These are phyloP conservation scores for Pontoporia blainvillei DNA, from an alignment of 2,113 vertebrate genomes.

Conservation along the genomic window DNA sequence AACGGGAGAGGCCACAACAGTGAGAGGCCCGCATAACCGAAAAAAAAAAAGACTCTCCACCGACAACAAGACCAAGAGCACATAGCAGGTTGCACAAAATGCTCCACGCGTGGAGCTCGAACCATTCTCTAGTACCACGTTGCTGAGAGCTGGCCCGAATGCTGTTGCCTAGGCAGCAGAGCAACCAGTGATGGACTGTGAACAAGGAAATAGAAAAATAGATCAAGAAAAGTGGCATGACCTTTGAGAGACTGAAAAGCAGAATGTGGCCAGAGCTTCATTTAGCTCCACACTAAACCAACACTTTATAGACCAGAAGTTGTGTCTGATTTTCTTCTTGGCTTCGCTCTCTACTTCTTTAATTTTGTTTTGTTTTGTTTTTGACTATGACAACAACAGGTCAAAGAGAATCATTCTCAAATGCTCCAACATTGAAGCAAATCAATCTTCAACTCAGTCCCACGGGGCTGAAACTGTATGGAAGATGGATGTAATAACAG, in stretches of 20 bases:
- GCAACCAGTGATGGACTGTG: conserved; percentile 26
- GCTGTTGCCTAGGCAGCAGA: conserved; percentile 59
- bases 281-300: conserved; percentile 7
- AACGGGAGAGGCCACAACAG: too few relatives aligned
- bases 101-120: neutral
- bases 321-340: neutral
- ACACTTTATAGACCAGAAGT: neutral
- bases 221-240: conserved; percentile 54
- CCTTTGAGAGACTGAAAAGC: conserved; percentile 56
- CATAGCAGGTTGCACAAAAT: neutral
- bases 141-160: neutral
- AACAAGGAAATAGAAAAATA: conserved; percentile 45
- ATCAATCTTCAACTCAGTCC: conserved; percentile 45
- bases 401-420: conserved; percentile 58
- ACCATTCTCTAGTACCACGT: neutral
- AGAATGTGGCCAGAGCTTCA: conserved; percentile 28
- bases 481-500: conserved; percentile 31
- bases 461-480: neutral
- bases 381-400: conserved; percentile 34
- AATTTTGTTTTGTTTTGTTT: neutral
- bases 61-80: neutral
- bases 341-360: neutral
- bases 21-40: too few relatives aligned
- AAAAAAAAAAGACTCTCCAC: neutral
- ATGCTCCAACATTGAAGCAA: conserved; percentile 44